Evolutionary conservation across 2,797 vertebrate species (phyloP).

Genomic region (Poecilia wingei): DNA sequence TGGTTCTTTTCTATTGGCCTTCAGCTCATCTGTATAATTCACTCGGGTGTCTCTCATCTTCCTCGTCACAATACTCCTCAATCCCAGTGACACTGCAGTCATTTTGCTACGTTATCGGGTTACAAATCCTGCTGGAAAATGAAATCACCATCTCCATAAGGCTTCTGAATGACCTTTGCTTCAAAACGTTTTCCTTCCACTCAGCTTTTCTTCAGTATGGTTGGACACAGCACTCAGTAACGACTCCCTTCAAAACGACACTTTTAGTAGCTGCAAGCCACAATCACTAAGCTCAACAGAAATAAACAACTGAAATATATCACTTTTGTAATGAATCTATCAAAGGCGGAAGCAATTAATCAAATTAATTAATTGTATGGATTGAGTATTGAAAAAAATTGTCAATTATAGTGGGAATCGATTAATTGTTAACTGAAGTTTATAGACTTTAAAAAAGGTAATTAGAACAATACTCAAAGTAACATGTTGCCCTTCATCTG

Average conservation of each 20-base stretch:
- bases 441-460: too few relatives aligned
- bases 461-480: too few relatives aligned
- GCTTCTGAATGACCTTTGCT: neutral
- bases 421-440: too few relatives aligned
- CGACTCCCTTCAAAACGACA: neutral
- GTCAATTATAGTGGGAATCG: too few relatives aligned
- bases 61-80: neutral
- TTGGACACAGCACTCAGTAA: neutral
- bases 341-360: too few relatives aligned
- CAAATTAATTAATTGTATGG: too few relatives aligned
- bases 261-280: too few relatives aligned
- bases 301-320: neutral
- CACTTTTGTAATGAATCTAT: neutral
- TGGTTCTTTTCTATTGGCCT: neutral
- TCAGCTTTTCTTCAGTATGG: neutral
- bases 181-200: neutral
- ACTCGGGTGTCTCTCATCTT: neutral
- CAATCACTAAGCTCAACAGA: neutral
- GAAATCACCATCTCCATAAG: neutral
- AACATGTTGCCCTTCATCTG: too few relatives aligned
- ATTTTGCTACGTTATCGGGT: neutral
- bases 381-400: too few relatives aligned
- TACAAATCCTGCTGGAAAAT: neutral
- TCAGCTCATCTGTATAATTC: neutral
- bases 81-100: neutral